These are phyloP conservation scores for Tortricodes alternella DNA, from an alignment of 2,888 invertebrate species.

Conservation along the genomic window DNA sequence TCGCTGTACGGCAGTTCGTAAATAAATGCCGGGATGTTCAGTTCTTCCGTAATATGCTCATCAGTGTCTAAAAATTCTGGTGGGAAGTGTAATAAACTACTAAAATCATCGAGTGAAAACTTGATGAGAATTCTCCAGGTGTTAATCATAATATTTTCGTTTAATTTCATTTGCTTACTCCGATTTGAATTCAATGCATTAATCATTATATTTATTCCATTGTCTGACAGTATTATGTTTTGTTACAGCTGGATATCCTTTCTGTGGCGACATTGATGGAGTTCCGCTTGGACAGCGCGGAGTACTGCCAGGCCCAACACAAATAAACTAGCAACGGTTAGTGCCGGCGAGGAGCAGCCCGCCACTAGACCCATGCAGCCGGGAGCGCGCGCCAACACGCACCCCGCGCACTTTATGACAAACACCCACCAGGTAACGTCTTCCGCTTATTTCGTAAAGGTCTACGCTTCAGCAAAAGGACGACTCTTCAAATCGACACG, in stretches of 20 bases:
- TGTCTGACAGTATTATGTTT: slow-evolving; percentile 26
- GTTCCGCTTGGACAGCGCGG: slow-evolving; percentile 99
- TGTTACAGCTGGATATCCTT: slow-evolving; percentile 91
- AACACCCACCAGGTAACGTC: slow-evolving; percentile 48
- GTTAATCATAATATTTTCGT: slow-evolving; percentile 10
- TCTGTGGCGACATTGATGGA: slow-evolving; percentile 97
- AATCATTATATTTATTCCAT: not conserved
- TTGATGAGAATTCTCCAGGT: not conserved
- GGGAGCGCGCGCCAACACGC: slow-evolving; percentile 62
- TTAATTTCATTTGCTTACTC: not conserved
- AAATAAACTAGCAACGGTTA: slow-evolving; percentile 86
- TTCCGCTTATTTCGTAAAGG: slow-evolving; percentile 19
- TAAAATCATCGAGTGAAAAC: too few relatives aligned
- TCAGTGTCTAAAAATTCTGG: slow-evolving; percentile 52
- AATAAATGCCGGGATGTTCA: slow-evolving; percentile 53
- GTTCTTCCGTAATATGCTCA: slow-evolving; percentile 55
- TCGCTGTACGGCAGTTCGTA: slow-evolving; percentile 49
- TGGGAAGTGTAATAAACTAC: not conserved
- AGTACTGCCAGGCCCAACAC: slow-evolving; percentile 99
- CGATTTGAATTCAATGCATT: not conserved
- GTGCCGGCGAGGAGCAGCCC: slow-evolving; percentile 56
- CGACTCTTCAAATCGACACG: not conserved
- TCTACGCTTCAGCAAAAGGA: not conserved
- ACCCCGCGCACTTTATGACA: slow-evolving; percentile 63
- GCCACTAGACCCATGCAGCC: slow-evolving; percentile 70